A percentile compares a stretch with the other conserved stretches of the same genome.
Conservation (phyloP, 1,140 invertebrate species). For the Mycetomoellerius zeteki region DNA sequence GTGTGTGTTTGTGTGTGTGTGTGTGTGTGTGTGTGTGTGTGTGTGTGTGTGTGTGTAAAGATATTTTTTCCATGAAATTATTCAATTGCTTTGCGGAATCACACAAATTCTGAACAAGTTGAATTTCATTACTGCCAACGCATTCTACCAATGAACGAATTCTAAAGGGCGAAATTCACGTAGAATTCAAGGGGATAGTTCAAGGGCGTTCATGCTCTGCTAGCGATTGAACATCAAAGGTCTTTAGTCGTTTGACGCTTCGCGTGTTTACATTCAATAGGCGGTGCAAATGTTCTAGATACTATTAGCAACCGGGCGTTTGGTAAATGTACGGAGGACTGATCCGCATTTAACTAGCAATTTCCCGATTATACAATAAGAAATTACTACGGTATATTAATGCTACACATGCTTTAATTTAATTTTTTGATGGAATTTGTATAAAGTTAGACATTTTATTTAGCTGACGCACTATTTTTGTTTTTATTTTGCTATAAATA, state of each 20-base stretch:
- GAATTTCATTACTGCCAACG: slow-evolving; percentile 55
- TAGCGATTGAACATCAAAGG: slow-evolving; percentile 80
- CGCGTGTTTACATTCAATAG: slow-evolving; percentile 72
- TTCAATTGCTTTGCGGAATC: slow-evolving; percentile 37
- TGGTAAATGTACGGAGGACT: slow-evolving; percentile 55
- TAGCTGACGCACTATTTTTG: neutral
- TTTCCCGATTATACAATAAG: slow-evolving; percentile 12
- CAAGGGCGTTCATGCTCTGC: slow-evolving; percentile 74
- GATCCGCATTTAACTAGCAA: slow-evolving; percentile 18
- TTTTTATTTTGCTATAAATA: neutral
- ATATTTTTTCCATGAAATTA: slow-evolving; percentile 28
- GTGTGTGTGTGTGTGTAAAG: neutral
- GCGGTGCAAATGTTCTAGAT: slow-evolving; percentile 62
- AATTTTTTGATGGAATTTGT: neutral
- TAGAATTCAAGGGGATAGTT: slow-evolving; percentile 62
- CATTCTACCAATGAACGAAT: slow-evolving; percentile 58
- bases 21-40: neutral
- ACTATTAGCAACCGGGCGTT: slow-evolving; percentile 74
- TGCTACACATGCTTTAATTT: neutral
- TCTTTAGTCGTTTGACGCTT: slow-evolving; percentile 80
- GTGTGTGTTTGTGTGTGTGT: no score
- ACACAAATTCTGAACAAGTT: slow-evolving; percentile 57
- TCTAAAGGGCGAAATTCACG: slow-evolving; percentile 76
- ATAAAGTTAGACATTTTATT: neutral
- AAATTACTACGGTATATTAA: slow-evolving; percentile 4